These are phyloP conservation scores for Cygnus olor DNA, from an alignment of 2,797 vertebrate genomes.

Conservation along the genomic window DNA sequence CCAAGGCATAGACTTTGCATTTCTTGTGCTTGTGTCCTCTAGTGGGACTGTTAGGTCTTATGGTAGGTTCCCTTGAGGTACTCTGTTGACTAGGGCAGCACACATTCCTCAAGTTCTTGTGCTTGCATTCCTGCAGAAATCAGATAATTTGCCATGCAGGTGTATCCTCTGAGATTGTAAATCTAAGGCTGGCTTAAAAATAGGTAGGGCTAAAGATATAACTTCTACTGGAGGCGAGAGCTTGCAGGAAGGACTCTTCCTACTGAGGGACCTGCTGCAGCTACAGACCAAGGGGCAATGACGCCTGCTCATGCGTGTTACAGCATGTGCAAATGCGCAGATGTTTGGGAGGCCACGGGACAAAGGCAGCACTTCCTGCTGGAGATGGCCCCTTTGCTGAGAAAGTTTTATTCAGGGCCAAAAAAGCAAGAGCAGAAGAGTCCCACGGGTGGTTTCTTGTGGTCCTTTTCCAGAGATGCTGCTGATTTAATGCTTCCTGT, in stretches of 20 bases:
- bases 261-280: neutral
- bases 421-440: neutral
- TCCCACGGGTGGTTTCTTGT: neutral
- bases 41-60: neutral
- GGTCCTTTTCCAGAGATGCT: slow-evolving; percentile 29
- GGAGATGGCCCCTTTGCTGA: neutral
- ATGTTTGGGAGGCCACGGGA: neutral
- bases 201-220: neutral
- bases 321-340: neutral
- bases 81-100: neutral
- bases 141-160: neutral
- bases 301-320: rapidly evolving
- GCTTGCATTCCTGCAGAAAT: neutral
- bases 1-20: neutral
- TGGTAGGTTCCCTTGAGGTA: neutral
- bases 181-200: neutral
- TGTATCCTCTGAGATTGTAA: neutral
- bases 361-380: slow-evolving; percentile 7
- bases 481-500: slow-evolving; percentile 61
- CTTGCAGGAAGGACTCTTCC: neutral
- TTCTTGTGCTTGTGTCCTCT: neutral
- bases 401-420: slow-evolving; percentile 10
- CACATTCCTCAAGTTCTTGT: neutral
- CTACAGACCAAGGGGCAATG: neutral
- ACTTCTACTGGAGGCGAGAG: neutral